A percentile compares a stretch with the other conserved stretches of the same genome.
Conservation (phyloP, 2,888 invertebrate genomes). For the Drosophila hamatofila region DNA sequence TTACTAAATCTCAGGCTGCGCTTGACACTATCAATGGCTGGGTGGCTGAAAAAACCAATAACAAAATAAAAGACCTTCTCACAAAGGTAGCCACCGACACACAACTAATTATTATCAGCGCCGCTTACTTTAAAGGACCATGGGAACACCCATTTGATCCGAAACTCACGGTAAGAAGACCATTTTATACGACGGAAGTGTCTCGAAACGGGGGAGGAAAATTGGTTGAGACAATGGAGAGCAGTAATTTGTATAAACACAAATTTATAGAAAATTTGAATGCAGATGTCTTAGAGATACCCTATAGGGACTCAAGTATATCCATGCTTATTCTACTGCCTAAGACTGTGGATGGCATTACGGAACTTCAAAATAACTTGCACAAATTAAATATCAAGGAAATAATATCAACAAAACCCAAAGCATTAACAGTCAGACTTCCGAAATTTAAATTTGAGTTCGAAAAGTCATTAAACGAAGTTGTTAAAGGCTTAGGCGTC, state of each 20-base stretch:
- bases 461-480: background rate
- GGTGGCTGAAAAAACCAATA: background rate
- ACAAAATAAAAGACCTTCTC: background rate
- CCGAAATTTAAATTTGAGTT: background rate
- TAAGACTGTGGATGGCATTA: background rate
- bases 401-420: background rate
- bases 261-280: background rate
- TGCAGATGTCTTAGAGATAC: background rate
- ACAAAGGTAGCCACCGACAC: rapidly evolving
- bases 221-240: background rate
- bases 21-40: background rate
- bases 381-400: background rate
- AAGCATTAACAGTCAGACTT: background rate
- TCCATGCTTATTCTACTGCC: background rate
- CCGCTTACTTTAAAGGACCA: background rate
- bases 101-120: background rate
- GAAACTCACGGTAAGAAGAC: background rate
- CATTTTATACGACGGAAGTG: background rate
- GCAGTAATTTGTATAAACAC: rapidly evolving
- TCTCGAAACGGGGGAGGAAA: too few species aligned
- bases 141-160: background rate
- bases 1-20: background rate
- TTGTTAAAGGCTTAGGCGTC: background rate
- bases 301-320: background rate
- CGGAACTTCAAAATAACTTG: background rate